phyloP scores from a whole-genome alignment of 2,113 vertebrate genomes.

The Mungos mungo region DNA sequence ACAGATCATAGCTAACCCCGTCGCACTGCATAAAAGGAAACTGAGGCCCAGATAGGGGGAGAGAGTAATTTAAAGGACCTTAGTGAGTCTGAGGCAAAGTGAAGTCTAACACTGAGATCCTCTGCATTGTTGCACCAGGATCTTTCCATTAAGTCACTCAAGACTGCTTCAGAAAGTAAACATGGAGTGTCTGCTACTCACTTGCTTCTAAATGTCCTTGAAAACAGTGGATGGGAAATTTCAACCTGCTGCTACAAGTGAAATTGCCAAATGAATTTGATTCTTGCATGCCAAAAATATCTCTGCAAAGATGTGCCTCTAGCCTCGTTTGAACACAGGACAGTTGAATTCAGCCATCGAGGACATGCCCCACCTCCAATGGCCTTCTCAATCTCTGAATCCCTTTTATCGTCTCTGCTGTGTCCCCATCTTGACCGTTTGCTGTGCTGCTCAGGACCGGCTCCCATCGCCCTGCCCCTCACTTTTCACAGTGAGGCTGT shows the following conservation, averaged over 20 bases:
- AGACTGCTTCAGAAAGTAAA: conserved; percentile 33
- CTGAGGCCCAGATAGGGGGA: background rate
- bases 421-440: background rate
- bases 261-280: background rate
- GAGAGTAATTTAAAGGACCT: background rate
- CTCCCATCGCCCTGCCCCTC: background rate
- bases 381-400: background rate
- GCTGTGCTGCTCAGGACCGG: background rate
- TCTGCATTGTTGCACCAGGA: background rate
- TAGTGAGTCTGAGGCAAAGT: background rate
- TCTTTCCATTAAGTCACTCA: background rate
- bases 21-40: background rate
- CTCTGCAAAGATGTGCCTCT: conserved; percentile 3
- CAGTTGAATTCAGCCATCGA: conserved; percentile 20
- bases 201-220: conserved; percentile 55
- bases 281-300: conserved; percentile 34
- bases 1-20: background rate
- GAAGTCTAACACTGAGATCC: background rate
- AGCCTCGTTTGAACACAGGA: background rate
- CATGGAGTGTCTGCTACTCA: background rate
- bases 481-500: background rate
- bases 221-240: conserved; percentile 47
- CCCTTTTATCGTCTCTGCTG: background rate
- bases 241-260: background rate
- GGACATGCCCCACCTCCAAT: background rate